phyloP scores from a whole-genome alignment of 1,140 invertebrate genomes.

The Tribolium castaneum region DNA sequence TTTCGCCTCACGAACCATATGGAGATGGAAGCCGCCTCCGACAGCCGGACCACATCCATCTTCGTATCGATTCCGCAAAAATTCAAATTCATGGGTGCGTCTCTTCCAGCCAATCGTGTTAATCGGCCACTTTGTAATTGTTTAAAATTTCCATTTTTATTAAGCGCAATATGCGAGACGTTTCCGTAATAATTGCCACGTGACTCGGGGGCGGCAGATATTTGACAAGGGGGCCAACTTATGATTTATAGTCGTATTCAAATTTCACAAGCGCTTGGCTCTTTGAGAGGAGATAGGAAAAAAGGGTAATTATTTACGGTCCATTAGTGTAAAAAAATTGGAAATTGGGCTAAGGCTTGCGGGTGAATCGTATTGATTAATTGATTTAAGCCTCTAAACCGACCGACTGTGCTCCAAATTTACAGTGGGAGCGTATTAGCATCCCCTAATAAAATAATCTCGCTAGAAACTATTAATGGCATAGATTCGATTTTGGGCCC shows the following conservation, averaged over 20 bases:
- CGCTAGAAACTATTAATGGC: conserved; percentile 10
- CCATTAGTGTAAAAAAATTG: neutral
- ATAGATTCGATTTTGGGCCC: conserved; percentile 4
- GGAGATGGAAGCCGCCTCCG: neutral
- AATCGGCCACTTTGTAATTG: conserved; percentile 12
- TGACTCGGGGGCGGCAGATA: conserved; percentile 4
- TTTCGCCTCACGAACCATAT: neutral
- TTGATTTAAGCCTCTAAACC: neutral
- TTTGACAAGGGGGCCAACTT: conserved; percentile 1
- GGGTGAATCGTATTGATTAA: conserved; percentile 19
- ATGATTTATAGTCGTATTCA: conserved; percentile 22
- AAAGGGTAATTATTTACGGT: conserved; percentile 31
- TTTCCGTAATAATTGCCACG: conserved; percentile 28
- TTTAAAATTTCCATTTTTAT: conserved; percentile 34
- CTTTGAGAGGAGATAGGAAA: neutral
- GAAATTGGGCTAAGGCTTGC: neutral
- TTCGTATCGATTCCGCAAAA: neutral
- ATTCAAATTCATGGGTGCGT: neutral
- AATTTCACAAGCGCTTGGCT: conserved; percentile 7
- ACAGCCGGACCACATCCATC: neutral
- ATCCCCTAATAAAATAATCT: conserved; percentile 5
- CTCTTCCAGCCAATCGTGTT: neutral
- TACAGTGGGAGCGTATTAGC: neutral
- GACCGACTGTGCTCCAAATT: neutral
- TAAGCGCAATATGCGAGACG: neutral